These are phyloP conservation scores for Hydrozoanthus tunicans DNA, from an alignment of 64 coral and sea anemone genomes.

Conservation along the genomic window DNA sequence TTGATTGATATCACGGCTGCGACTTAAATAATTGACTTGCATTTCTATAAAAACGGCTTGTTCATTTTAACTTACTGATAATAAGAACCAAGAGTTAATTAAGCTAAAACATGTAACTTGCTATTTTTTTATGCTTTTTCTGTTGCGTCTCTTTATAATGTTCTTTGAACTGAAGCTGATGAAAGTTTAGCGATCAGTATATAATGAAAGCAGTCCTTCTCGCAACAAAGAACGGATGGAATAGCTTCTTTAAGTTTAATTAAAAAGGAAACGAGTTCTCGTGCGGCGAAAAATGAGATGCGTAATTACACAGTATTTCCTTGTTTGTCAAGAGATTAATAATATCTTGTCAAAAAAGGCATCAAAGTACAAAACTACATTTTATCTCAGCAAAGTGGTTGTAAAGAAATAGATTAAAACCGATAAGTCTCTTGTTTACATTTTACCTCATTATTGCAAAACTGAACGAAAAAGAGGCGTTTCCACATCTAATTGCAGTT, in stretches of 20 bases:
- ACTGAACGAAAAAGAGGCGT: background rate
- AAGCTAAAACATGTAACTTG: no score
- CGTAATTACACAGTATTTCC: background rate
- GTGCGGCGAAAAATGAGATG: background rate
- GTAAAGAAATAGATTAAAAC: background rate
- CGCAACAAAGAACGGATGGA: no score
- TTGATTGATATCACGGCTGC: no score
- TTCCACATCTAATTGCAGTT: background rate
- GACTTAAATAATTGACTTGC: no score
- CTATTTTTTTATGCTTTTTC: no score
- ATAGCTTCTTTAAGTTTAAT: background rate
- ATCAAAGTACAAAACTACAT: slow-evolving; percentile 6
- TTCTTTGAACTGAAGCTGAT: no score
- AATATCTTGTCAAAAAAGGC: background rate
- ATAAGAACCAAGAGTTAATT: no score
- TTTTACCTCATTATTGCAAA: background rate
- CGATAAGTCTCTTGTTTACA: background rate
- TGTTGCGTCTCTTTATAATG: no score
- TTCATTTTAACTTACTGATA: no score
- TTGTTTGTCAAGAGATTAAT: slow-evolving; percentile 18
- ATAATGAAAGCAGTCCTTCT: no score
- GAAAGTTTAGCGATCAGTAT: no score
- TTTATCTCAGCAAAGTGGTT: slow-evolving; percentile 17
- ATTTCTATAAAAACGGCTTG: no score
- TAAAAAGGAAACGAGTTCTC: background rate